Percentiles rank a stretch among this genome's conserved stretches.
Evolutionary conservation across 2,797 vertebrate species (phyloP).

Genomic region (Gila robusta): DNA sequence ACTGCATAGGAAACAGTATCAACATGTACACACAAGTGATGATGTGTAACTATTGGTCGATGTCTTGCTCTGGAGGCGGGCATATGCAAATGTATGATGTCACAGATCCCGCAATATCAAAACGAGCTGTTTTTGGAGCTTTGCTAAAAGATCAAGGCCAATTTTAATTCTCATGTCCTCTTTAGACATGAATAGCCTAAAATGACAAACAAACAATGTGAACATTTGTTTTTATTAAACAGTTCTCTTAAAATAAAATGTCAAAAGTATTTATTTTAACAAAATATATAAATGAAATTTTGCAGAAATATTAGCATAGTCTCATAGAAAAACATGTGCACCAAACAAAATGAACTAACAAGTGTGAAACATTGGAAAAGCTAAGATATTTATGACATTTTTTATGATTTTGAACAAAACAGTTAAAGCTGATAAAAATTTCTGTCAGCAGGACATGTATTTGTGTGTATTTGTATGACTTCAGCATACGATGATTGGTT

Average conservation of each 20-base stretch:
- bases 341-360: background rate
- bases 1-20: too few relatives aligned
- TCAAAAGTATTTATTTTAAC: background rate
- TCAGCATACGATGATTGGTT: background rate
- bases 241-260: too few relatives aligned
- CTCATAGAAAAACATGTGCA: background rate
- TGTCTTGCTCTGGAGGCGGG: background rate
- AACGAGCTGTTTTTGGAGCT: background rate
- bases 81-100: background rate
- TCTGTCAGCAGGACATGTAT: background rate
- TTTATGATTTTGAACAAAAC: background rate
- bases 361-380: background rate
- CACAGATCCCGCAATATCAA: background rate
- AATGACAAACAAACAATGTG: background rate
- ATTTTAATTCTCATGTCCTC: background rate
- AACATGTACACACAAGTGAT: too few relatives aligned
- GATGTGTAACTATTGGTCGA: background rate
- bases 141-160: background rate
- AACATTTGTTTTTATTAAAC: slow-evolving; percentile 10
- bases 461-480: background rate
- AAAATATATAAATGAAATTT: background rate
- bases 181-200: background rate
- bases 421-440: too few relatives aligned
- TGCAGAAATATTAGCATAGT: background rate
- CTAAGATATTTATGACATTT: too few relatives aligned